Percentiles rank a stretch among this genome's conserved stretches.
Evolutionary conservation across 2,888 invertebrate species (phyloP).

Genomic region (Mythimna impura): DNA sequence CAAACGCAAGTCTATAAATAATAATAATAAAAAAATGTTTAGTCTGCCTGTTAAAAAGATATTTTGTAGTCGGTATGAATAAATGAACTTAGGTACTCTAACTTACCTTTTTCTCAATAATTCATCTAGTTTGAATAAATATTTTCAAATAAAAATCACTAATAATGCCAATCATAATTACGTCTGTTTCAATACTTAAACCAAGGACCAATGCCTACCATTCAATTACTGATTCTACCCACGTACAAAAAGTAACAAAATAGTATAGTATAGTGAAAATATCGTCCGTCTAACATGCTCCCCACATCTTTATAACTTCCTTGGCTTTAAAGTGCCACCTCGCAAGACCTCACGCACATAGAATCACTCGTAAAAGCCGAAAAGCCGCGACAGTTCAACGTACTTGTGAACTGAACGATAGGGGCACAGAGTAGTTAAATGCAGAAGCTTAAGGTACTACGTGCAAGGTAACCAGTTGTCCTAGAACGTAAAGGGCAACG

Average conservation of each 20-base stretch:
- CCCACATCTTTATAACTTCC: slow-evolving; percentile 55
- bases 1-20: no score
- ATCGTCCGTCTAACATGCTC: slow-evolving; percentile 29
- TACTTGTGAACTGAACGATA: slow-evolving; percentile 42
- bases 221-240: slow-evolving; percentile 17
- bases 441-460: slow-evolving; percentile 17
- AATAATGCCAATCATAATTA: not conserved
- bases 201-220: not conserved
- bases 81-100: no score
- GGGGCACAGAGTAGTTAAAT: not conserved
- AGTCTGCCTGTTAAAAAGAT: no score
- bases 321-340: slow-evolving; percentile 48
- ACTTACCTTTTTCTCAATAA: no score
- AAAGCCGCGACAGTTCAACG: slow-evolving; percentile 62
- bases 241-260: slow-evolving; percentile 41
- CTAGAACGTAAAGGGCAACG: no score
- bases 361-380: slow-evolving; percentile 62
- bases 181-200: not conserved
- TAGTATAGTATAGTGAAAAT: slow-evolving; percentile 47
- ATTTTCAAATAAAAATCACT: not conserved
- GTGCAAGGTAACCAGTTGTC: not conserved
- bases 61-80: no score
- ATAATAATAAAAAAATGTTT: no score
- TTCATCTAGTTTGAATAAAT: not conserved
- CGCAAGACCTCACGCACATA: slow-evolving; percentile 57